Evolutionary conservation across 2,797 vertebrate genomes (phyloP), one percentile per base, ranked within the genome.

Genomic region (Paratrypauchen microcephalus): DNA sequence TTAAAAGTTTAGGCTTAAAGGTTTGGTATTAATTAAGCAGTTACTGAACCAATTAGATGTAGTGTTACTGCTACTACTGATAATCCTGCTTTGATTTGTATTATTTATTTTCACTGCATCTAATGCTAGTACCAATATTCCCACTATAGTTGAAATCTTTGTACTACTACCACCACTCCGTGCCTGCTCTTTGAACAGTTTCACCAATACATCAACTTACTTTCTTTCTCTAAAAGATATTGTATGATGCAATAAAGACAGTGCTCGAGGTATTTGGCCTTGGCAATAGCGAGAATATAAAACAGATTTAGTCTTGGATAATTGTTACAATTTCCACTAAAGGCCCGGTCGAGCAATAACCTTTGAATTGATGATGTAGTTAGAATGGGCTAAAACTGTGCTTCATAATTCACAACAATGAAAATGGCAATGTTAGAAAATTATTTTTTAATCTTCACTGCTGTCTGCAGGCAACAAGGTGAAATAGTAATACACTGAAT

Each of bases 311-410:
- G 7, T 23, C 18, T 6, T 62, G 21, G 9, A 19, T 47, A 48
- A 64, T 64, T 15, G 16, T 18, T 26, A 19, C 41, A 26, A 26
- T 64, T 64, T 47, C 6, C 23, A 4, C 15, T 64, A 47, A 64
- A 48, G 62, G 26, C 23, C 5, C 4, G 7, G 21, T 64, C 21
- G 23, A 48, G 62, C 16, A 45, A 4, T 63, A 18, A 64, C 62
- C 58, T 60, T 57, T 28, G 28, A 7, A 64, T 64, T 47, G 60
- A 62, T 62, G 21, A 39, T 61, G 32, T 18, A 4, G 58, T 21
- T 36, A 32, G 7, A 32, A 62, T n/a, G 59, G 23, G 19, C 2
- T 41, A 6, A 23, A 62, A 41, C 2, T 12, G 30, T 39, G 59
- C 59, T 41, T 41, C n/a, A 39, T 41, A 61, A 41, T 4, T 23